Evolutionary conservation across 2,888 invertebrate species (phyloP).

Genomic region (Epirrhoe alternata): DNA sequence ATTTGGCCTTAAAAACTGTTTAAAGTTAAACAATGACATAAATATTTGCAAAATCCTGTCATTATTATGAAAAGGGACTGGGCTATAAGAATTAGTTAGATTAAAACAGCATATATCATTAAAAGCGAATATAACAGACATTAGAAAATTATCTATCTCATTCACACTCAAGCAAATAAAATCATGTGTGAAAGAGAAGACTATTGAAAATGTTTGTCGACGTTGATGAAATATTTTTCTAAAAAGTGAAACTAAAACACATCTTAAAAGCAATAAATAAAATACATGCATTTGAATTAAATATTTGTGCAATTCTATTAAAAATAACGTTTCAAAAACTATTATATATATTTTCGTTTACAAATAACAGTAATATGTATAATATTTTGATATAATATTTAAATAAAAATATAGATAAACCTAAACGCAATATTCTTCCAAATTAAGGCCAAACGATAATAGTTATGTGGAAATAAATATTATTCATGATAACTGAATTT

Average conservation of each 20-base stretch:
- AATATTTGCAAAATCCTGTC: not conserved
- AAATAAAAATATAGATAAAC: slow-evolving; percentile 38
- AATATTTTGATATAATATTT: slow-evolving; percentile 61
- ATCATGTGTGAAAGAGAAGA: not conserved
- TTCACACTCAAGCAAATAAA: not conserved
- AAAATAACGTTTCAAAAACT: slow-evolving; percentile 23
- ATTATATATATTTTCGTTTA: slow-evolving; percentile 17
- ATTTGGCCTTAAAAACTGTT: not conserved
- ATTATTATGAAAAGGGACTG: not conserved
- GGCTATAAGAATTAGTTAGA: not conserved
- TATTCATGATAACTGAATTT: slow-evolving; percentile 59
- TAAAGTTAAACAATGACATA: not conserved
- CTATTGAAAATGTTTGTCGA: not conserved
- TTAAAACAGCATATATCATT: not conserved
- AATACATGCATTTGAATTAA: slow-evolving; percentile 19
- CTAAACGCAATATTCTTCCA: slow-evolving; percentile 75
- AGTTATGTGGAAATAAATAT: slow-evolving; percentile 79
- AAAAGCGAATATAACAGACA: not conserved
- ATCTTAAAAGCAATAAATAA: slow-evolving; percentile 21
- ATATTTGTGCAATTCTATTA: slow-evolving; percentile 16
- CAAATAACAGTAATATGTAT: slow-evolving; percentile 21
- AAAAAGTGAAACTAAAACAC: slow-evolving; percentile 21
- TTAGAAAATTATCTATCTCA: not conserved
- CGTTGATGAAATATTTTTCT: slow-evolving; percentile 20
- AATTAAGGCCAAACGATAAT: slow-evolving; percentile 76